Evolutionary conservation across 2,797 vertebrate species (phyloP), one percentile per base, ranked within the genome.

Genomic region (Melanotaenia parkinsoni): DNA sequence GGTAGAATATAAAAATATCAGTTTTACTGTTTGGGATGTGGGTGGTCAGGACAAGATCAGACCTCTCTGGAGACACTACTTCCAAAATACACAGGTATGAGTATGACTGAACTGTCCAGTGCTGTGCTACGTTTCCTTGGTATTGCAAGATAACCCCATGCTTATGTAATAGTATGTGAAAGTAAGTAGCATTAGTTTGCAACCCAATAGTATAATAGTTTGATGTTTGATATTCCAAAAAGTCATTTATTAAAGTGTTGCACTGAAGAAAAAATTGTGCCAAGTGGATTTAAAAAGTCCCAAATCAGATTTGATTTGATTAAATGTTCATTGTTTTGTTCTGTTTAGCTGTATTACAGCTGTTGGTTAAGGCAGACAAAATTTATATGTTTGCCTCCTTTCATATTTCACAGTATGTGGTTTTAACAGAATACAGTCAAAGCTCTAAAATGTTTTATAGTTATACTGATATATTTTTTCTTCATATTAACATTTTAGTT

Each of bases 21-120:
- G 95, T 88, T 98, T 97, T 92, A 98, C 97, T 0, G 96, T 98
- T n/a, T 98, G 97, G 97, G 97, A 98, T 0, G 97, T 98, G 11
- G 97, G 97, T 3, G 97, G 97, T 80, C 97, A 98, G 91, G 97
- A 98, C 91, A 98, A 98, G 83, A 98, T 98, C 86, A 93, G 96
- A 37, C 96, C 96, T 64, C 94, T 98, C 54, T 98, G 96, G 97
- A 95, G 97, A 86, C 97, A 97, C 83, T 98, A 98, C 91, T 97
- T 97, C 92, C 97, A 97, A 88, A 98, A 97, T 90, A 97, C 96
- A 40, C 96, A 97, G 95, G 96, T 96, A 91, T 22, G 74, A 53
- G 5, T 28, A 14, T 35, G 43, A 50, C 24, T 53, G n/a, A 26
- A 5, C 13, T 1, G 10, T n/a, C 11, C 3, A 13, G 20, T 28